Conservation (phyloP, 2,888 invertebrate genomes). For the Ptychoptera albimana region DNA sequence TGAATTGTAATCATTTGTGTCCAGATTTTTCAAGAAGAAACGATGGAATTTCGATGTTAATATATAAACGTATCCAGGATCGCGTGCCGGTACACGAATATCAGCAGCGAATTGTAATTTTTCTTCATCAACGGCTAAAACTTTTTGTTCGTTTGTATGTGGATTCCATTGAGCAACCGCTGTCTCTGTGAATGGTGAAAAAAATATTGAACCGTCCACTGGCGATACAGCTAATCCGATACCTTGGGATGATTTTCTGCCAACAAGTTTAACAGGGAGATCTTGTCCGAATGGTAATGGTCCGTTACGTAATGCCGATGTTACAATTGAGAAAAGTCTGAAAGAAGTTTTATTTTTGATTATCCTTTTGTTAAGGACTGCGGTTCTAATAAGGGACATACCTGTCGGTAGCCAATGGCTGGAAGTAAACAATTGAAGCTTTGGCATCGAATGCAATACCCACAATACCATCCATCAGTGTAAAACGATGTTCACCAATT, state of each 20-base stretch:
- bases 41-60: slow-evolving; percentile 65
- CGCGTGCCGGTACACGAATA: slow-evolving; percentile 47
- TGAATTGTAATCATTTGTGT: slow-evolving; percentile 52
- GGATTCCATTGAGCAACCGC: slow-evolving; percentile 71
- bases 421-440: slow-evolving; percentile 40
- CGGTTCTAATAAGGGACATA: slow-evolving; percentile 18
- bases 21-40: slow-evolving; percentile 53
- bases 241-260: slow-evolving; percentile 73
- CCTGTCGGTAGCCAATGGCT: slow-evolving; percentile 51
- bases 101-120: slow-evolving; percentile 66
- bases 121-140: slow-evolving; percentile 54
- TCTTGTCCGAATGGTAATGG: slow-evolving; percentile 53
- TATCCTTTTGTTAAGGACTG: too few species aligned
- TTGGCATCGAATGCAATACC: slow-evolving; percentile 45
- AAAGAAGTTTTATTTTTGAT: slow-evolving; percentile 14
- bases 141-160: slow-evolving; percentile 47
- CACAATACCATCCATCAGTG: slow-evolving; percentile 52
- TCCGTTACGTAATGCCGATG: slow-evolving; percentile 53
- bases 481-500: slow-evolving; percentile 48
- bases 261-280: slow-evolving; percentile 59
- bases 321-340: slow-evolving; percentile 62
- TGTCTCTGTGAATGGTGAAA: slow-evolving; percentile 65
- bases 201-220: slow-evolving; percentile 54
- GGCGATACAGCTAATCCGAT: slow-evolving; percentile 56
- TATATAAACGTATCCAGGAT: slow-evolving; percentile 56